A percentile compares a stretch with the other conserved stretches of the same genome.
Conservation (phyloP, 1,140 invertebrate genomes). For the Microplitis demolitor region DNA sequence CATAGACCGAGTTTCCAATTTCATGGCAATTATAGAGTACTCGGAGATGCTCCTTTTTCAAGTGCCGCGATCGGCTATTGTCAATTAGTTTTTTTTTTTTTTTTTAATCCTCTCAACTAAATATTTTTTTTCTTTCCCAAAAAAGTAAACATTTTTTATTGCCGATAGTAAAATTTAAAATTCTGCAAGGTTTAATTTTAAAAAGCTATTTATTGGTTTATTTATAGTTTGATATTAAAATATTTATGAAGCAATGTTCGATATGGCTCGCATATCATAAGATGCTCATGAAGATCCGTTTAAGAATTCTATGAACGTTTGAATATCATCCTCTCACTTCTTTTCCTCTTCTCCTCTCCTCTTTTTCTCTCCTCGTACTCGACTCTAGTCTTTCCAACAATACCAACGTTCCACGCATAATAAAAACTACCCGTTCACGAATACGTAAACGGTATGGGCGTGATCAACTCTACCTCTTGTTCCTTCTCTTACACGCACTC, state of each 20-base stretch:
- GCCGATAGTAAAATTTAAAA: neutral
- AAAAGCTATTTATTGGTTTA: neutral
- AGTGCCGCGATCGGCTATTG: neutral
- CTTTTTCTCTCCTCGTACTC: neutral
- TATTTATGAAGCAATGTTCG: constrained; percentile 4
- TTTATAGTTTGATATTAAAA: constrained; percentile 4
- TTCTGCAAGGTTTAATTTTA: neutral
- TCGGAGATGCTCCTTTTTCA: neutral
- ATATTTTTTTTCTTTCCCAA: neutral
- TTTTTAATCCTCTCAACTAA: neutral
- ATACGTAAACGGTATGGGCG: constrained; percentile 30
- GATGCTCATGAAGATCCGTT: constrained; percentile 19
- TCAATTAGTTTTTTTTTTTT: neutral
- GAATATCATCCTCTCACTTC: constrained; percentile 33
- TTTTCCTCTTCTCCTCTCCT: too few relatives aligned
- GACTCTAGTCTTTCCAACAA: constrained; percentile 36
- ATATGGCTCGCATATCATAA: constrained; percentile 8
- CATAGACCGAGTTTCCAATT: constrained; percentile 6
- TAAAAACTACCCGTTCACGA: constrained; percentile 30
- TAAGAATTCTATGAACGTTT: constrained; percentile 36
- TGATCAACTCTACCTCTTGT: neutral
- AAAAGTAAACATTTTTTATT: neutral
- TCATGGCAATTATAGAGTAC: constrained; percentile 2
- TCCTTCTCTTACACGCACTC: neutral
- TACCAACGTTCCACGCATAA: constrained; percentile 36